A percentile compares a stretch with the other conserved stretches of the same genome.
These are phyloP conservation scores for Bothrops jararaca DNA, from an alignment of 2,113 vertebrate species.

Conservation along the genomic window DNA sequence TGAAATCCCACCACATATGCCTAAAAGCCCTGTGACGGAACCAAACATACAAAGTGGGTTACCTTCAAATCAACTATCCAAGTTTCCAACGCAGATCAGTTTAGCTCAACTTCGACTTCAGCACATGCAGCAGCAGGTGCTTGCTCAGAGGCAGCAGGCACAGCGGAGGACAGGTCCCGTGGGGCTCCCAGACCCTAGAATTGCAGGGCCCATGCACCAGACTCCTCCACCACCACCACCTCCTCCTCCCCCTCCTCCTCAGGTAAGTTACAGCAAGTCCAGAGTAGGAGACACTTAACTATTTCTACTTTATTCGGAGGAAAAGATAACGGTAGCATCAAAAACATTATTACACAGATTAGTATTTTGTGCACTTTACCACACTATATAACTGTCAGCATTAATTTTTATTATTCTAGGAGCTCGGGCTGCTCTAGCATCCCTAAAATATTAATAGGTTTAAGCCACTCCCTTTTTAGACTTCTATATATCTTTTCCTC, in stretches of 20 bases:
- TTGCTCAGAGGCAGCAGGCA: slow-evolving; percentile 79
- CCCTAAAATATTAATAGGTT: neutral
- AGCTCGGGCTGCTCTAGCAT: neutral
- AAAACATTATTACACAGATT: neutral
- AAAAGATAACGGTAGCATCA: neutral
- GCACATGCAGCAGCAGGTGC: slow-evolving; percentile 83
- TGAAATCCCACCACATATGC: slow-evolving; percentile 69
- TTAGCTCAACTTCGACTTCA: slow-evolving; percentile 80
- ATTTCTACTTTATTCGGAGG: neutral
- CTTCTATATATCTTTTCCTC: neutral
- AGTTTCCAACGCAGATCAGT: slow-evolving; percentile 81
- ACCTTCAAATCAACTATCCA: slow-evolving; percentile 76
- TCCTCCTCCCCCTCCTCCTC: slow-evolving; percentile 40
- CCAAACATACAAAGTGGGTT: slow-evolving; percentile 69
- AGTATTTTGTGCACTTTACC: neutral
- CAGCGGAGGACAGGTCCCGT: slow-evolving; percentile 68
- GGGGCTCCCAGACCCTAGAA: slow-evolving; percentile 69
- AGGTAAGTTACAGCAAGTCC: slow-evolving; percentile 59
- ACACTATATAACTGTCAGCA: neutral
- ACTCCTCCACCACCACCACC: slow-evolving; percentile 55
- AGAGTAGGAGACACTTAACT: neutral
- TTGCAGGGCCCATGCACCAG: slow-evolving; percentile 71
- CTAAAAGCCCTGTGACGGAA: slow-evolving; percentile 71
- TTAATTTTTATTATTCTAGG: neutral
- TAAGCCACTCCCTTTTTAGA: neutral